Percentiles rank a stretch among this genome's conserved stretches.
These are phyloP conservation scores for Tokudaia muenninki DNA, from an alignment of 2,797 vertebrate species.

Conservation along the genomic window DNA sequence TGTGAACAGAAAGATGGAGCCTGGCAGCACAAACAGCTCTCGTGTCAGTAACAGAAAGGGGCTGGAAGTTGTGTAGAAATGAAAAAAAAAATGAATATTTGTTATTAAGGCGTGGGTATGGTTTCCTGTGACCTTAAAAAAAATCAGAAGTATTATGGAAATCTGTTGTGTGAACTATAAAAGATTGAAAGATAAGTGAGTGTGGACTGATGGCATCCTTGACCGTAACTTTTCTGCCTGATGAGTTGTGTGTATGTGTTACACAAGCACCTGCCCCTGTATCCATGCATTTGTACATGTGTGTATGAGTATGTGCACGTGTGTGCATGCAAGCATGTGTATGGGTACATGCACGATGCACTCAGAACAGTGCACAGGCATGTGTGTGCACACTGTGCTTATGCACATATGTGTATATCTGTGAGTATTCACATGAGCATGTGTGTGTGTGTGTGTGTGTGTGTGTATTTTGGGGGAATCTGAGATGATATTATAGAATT, in stretches of 20 bases:
- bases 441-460: neutral
- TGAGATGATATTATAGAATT: neutral
- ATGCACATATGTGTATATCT: neutral
- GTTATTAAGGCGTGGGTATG: neutral
- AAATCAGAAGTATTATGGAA: conserved; percentile 20
- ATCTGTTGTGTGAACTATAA: neutral
- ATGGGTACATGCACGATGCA: neutral
- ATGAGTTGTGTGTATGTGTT: neutral
- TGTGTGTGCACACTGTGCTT: neutral
- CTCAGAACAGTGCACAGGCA: neutral
- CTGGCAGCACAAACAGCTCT: neutral
- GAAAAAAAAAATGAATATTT: neutral
- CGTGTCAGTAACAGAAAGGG: neutral
- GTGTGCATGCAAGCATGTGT: neutral
- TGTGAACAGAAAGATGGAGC: neutral
- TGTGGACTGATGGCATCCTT: neutral
- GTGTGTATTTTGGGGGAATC: neutral
- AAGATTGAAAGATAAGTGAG: neutral
- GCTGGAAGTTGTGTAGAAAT: neutral
- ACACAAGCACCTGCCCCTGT: neutral
- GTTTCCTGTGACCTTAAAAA: neutral
- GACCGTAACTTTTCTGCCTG: neutral
- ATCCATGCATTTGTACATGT: neutral
- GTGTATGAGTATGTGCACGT: neutral
- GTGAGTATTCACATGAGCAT: neutral